Conservation (phyloP, 2,888 invertebrate species). For the Drosophila prostipennis region DNA sequence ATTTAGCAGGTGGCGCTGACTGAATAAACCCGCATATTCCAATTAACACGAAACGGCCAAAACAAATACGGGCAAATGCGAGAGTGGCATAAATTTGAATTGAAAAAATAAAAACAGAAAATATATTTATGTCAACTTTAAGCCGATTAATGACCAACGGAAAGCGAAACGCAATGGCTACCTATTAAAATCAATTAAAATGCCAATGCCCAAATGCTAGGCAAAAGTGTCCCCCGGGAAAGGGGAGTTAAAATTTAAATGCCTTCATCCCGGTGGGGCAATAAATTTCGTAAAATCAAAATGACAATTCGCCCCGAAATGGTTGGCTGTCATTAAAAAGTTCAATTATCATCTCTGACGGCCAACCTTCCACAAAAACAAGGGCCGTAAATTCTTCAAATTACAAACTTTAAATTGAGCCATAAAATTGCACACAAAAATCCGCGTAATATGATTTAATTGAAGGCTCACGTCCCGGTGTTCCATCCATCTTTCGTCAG, state of each 20-base stretch:
- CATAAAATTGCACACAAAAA: slow-evolving; percentile 42
- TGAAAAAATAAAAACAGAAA: slow-evolving; percentile 20
- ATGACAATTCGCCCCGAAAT: slow-evolving; percentile 38
- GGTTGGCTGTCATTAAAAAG: slow-evolving; percentile 39
- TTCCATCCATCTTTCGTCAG: slow-evolving; percentile 25
- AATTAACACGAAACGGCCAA: slow-evolving; percentile 58
- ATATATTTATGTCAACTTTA: slow-evolving; percentile 53
- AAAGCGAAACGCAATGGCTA: slow-evolving; percentile 28
- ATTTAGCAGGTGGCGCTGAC: slow-evolving; percentile 63
- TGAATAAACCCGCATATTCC: slow-evolving; percentile 59
- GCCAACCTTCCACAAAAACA: slow-evolving; percentile 9
- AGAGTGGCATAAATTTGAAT: slow-evolving; percentile 61
- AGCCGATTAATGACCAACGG: slow-evolving; percentile 71
- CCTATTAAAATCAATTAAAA: slow-evolving; percentile 75
- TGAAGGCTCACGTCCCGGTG: slow-evolving; percentile 19
- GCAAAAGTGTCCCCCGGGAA: slow-evolving; percentile 16
- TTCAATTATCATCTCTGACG: slow-evolving; percentile 39
- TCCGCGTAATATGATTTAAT: slow-evolving; percentile 47
- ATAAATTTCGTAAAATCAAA: slow-evolving; percentile 59
- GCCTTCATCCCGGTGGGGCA: slow-evolving; percentile 55
- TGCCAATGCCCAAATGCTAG: slow-evolving; percentile 25
- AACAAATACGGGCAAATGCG: slow-evolving; percentile 16
- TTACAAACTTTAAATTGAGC: slow-evolving; percentile 48
- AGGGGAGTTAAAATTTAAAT: slow-evolving; percentile 49
- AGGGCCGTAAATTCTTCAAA: slow-evolving; percentile 29